Evolutionary conservation across 2,113 vertebrate species (phyloP), one percentile per base, ranked within the genome.

Genomic region (Noturus placidus): DNA sequence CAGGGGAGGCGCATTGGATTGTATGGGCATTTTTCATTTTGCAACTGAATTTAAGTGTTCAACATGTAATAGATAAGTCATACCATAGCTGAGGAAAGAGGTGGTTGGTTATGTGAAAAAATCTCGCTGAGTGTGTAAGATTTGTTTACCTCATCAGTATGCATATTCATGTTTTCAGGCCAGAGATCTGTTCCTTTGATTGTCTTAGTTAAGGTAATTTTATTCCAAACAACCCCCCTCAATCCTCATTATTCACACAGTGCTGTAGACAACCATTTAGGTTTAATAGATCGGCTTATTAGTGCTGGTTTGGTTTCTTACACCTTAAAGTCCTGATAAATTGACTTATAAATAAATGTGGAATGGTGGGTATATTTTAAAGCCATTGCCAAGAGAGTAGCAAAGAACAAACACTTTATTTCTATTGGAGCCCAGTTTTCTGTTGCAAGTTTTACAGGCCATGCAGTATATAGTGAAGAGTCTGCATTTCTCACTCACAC

Each of bases 381-480:
- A 50, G 46, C 59, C 74, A 52, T n/a, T 30, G 69, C 76, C 9
- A 35, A n/a, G 76, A 82, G 82, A 80, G 30, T 81, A 54, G 38
- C 72, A 82, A 63, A 86, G 46, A 83, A 42, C 42, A 5, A 59
- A 13, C 54, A 38, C 50, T 70, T 82, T 82, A 69, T 89, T 87
- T 86, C 69, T 67, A 76, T 30, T 74, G 85, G 82, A 82, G 42
- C 30, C 3, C 38, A 61, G 76, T 85, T 85, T 89, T 82, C 88
- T 87, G 82, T 50, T 50, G 50, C 82, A 85, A 82, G 79, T 87
- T 85, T 89, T 57, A 82, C 77, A 67, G 13, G 86, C 86, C 56
- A 57, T 82, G 70, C 82, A 89, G 81, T 67, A 59, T 77, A 87
- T 35, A 82, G 57, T 87, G 77, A 82, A 82, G 86, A 85, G 82